Base-by-base conservation (phyloP, 2,113 vertebrate genomes). In the Suricata suricatta region DNA sequence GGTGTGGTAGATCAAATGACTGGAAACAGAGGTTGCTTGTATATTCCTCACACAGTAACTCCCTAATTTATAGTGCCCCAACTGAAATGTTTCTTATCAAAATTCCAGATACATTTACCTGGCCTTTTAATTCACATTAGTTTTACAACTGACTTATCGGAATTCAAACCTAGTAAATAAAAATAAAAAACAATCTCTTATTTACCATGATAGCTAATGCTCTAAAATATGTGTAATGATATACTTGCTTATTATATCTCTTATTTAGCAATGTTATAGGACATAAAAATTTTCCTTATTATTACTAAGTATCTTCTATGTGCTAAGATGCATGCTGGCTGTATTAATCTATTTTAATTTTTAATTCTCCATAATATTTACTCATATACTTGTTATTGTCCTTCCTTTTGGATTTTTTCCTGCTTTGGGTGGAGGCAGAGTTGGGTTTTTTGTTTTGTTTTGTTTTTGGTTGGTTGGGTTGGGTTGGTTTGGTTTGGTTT, bases 161-260 rank as follows among this genome's bases (percentile, higher is more conserved):
- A 96, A 95, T 90, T 63, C 77, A 92, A 93, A 93, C 57, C 16
- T 82, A 23, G 54, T 47, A 96, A 84, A 76, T 91, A 89, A 96
- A 94, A 93, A 71, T 88, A 23, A 91, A 93, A 94, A 90, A 10
- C 44, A 87, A 94, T 76, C 54, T 79, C 7, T 64, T 68, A 66
- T 29, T 89, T 91, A 88, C 25, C 35, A 16, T 68, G 52, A 90
- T 7, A 82, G n/a, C 66, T 90, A 68, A n/a, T 84, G 33, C 3
- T 92, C 52, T 93, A 93, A 91, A 83, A 68, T 74, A 83, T 23
- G 5, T 35, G 19, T 76, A 96, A 66, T 47, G 44, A 63, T n/a
- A 44, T 10, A 7, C 16, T 54, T 64, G 27, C 47, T 85, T 74
- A 90, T 6, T 52, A 35, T 35, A 79, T 12, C 10, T 83, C 84